These are phyloP conservation scores for Apeira syringaria DNA, from an alignment of 2,888 invertebrate species.

Conservation along the genomic window DNA sequence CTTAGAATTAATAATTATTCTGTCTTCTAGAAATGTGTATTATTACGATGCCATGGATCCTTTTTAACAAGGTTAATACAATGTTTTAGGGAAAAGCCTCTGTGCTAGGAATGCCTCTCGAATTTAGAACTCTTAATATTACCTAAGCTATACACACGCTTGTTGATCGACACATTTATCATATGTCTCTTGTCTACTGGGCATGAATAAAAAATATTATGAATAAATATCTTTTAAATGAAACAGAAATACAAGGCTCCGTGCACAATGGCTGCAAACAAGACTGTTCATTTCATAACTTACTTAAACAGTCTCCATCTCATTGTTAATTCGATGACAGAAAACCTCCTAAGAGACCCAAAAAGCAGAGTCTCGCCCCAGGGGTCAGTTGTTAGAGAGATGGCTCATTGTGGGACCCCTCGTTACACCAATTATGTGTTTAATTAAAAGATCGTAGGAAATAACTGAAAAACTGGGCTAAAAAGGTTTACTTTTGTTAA, in stretches of 20 bases:
- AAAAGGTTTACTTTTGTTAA: slow-evolving; percentile 35
- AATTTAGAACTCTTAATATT: too few relatives aligned
- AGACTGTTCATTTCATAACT: slow-evolving; percentile 20
- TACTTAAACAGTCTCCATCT: slow-evolving; percentile 14
- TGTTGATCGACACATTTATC: too few relatives aligned
- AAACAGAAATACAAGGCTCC: background rate
- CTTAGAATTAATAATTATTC: too few relatives aligned
- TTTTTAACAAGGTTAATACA: too few relatives aligned
- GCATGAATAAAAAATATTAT: too few relatives aligned
- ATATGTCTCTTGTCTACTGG: too few relatives aligned
- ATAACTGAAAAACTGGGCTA: slow-evolving; percentile 6
- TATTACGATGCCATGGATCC: too few relatives aligned
- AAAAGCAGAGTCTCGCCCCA: slow-evolving; percentile 33
- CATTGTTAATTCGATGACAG: slow-evolving; percentile 14
- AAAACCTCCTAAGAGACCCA: slow-evolving; percentile 19
- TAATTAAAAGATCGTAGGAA: slow-evolving; percentile 45
- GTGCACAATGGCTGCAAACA: background rate
- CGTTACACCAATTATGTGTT: slow-evolving; percentile 52
- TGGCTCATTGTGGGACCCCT: slow-evolving; percentile 44
- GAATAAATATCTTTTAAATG: too few relatives aligned
- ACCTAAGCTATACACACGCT: too few relatives aligned
- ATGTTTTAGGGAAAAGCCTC: too few relatives aligned
- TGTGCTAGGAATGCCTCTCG: too few relatives aligned
- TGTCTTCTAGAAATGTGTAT: too few relatives aligned
- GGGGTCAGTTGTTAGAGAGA: slow-evolving; percentile 33